phyloP scores from a whole-genome alignment of 2,797 vertebrate species.

The Chaunax sp. region DNA sequence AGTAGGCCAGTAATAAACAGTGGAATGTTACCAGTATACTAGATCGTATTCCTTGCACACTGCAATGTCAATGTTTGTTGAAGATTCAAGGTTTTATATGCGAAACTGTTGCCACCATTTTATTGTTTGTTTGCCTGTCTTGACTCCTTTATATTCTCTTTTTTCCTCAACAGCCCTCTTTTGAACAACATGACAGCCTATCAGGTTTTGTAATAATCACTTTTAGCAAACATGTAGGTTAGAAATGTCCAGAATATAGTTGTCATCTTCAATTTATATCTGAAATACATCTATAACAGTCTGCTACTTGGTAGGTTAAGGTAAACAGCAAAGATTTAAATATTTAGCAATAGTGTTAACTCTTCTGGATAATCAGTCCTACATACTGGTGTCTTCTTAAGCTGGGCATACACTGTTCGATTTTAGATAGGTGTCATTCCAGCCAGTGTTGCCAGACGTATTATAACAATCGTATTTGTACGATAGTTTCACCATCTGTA shows the following conservation, averaged over 20 bases:
- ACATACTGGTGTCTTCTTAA: constrained; percentile 19
- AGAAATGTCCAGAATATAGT: constrained; percentile 31
- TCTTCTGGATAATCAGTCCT: constrained; percentile 20
- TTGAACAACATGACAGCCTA: constrained; percentile 28
- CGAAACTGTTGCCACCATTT: constrained; percentile 29
- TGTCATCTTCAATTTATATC: constrained; percentile 21
- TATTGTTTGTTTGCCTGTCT: constrained; percentile 9
- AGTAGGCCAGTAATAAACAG: constrained; percentile 84
- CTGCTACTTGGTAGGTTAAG: constrained; percentile 20
- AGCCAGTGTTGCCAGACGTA: too few relatives aligned
- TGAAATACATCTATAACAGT: constrained; percentile 30
- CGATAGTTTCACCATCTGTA: too few relatives aligned
- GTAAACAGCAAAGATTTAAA: constrained; percentile 34
- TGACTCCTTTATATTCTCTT: neutral
- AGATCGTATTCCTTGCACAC: constrained; percentile 76
- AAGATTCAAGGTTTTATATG: constrained; percentile 64
- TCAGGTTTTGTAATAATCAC: constrained; percentile 39
- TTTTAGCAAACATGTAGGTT: constrained; percentile 36
- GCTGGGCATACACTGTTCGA: too few relatives aligned
- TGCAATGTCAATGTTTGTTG: constrained; percentile 67
- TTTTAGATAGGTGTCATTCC: too few relatives aligned
- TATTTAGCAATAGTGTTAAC: constrained; percentile 26
- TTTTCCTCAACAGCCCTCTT: constrained; percentile 31
- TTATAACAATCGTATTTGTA: too few relatives aligned
- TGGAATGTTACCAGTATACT: constrained; percentile 81